These are phyloP conservation scores for Leptura quadrifasciata DNA, from an alignment of 2,888 invertebrate species.

Conservation along the genomic window DNA sequence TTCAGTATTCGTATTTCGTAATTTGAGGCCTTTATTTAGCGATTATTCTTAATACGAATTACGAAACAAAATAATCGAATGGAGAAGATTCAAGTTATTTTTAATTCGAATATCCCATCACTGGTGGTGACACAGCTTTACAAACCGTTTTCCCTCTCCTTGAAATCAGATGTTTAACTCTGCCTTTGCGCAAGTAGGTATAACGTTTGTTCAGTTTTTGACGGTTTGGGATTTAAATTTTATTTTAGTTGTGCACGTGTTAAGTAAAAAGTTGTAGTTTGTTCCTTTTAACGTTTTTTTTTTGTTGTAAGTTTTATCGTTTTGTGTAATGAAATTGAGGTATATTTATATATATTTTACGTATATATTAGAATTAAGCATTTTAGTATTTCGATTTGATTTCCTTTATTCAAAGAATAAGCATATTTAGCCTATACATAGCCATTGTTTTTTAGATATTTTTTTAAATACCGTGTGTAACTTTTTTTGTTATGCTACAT, in stretches of 20 bases:
- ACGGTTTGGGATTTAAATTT: constrained; percentile 32
- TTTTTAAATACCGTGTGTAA: background rate
- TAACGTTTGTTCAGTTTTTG: background rate
- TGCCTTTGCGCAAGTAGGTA: background rate
- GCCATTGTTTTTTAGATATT: background rate
- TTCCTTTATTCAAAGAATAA: background rate
- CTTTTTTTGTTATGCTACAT: background rate
- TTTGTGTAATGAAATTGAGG: background rate
- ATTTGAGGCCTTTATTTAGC: too few relatives aligned
- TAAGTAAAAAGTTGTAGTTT: background rate
- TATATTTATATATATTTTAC: background rate
- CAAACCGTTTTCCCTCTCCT: background rate
- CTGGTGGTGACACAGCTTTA: background rate
- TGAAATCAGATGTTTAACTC: background rate
- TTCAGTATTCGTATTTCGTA: too few relatives aligned
- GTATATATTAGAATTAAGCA: background rate
- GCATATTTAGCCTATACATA: background rate
- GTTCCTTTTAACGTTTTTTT: background rate
- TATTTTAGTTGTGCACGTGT: constrained; percentile 27
- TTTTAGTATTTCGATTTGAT: background rate
- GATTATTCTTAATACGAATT: too few relatives aligned
- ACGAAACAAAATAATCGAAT: too few relatives aligned
- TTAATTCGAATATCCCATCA: too few relatives aligned
- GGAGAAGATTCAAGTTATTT: too few relatives aligned
- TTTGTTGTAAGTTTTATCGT: background rate